These are phyloP conservation scores for Orchesella cincta DNA, from an alignment of 1,140 invertebrate species.

Conservation along the genomic window DNA sequence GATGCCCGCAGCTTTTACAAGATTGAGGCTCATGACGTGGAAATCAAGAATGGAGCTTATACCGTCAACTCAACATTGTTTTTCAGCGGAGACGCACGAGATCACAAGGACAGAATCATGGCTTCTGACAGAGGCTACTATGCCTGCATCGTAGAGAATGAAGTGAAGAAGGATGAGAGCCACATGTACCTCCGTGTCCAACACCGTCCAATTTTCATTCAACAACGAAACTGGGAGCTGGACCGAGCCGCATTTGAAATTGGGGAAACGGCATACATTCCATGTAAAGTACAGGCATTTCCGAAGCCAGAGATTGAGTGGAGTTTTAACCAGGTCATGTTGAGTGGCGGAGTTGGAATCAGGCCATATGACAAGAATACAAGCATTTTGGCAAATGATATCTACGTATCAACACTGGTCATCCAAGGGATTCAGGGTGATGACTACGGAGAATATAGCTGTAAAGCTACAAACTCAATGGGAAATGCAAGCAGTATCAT, in stretches of 20 bases:
- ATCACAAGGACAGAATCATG: constrained; percentile 71
- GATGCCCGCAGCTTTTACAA: constrained; percentile 64
- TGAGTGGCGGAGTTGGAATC: constrained; percentile 52
- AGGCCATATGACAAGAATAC: constrained; percentile 74
- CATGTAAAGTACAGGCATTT: constrained; percentile 86
- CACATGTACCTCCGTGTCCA: constrained; percentile 72
- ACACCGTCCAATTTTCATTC: constrained; percentile 48
- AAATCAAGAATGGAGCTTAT: constrained; percentile 69
- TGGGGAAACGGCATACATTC: constrained; percentile 77
- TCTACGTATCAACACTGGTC: constrained; percentile 76
- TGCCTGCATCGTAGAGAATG: constrained; percentile 84
- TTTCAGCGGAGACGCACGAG: constrained; percentile 73
- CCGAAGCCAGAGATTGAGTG: constrained; percentile 90
- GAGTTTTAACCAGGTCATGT: constrained; percentile 73
- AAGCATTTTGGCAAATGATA: constrained; percentile 76
- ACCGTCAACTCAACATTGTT: constrained; percentile 80
- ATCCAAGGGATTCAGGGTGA: constrained; percentile 73
- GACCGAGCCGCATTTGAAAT: constrained; percentile 76
- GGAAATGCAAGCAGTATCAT: constrained; percentile 71
- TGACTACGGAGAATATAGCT: constrained; percentile 89
- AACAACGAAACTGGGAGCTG: constrained; percentile 31
- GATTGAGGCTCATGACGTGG: constrained; percentile 73
- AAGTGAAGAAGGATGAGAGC: constrained; percentile 80
- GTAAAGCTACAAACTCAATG: constrained; percentile 75
- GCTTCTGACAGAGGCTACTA: constrained; percentile 83